phyloP scores from a whole-genome alignment of 2,888 invertebrate species.

The Papilio elwesi region DNA sequence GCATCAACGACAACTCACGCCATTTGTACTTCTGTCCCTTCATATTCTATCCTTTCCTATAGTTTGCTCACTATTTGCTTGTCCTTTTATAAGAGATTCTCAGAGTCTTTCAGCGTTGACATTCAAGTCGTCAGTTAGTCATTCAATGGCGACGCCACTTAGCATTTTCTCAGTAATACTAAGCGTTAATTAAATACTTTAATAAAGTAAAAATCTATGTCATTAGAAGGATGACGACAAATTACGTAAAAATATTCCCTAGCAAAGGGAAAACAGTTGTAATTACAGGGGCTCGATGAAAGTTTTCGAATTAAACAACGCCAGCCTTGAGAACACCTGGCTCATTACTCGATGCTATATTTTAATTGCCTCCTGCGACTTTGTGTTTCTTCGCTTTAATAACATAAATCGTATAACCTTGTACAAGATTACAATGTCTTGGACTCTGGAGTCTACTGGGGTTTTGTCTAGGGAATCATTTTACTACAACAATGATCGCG shows the following conservation, averaged over 20 bases:
- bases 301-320: constrained; percentile 38
- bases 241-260: constrained; percentile 27
- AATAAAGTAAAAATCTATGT: constrained; percentile 25
- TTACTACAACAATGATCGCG: neutral
- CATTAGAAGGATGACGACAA: constrained; percentile 26
- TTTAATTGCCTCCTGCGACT: constrained; percentile 23
- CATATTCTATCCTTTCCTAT: no score
- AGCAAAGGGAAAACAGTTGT: constrained; percentile 22
- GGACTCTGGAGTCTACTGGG: neutral
- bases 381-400: constrained; percentile 1
- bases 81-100: no score
- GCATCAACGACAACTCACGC: no score
- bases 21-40: no score
- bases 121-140: no score
- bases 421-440: neutral
- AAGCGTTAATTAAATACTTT: neutral
- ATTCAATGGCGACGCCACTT: no score
- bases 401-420: neutral
- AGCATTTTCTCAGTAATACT: neutral
- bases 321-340: constrained; percentile 29
- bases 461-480: constrained; percentile 2
- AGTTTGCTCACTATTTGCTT: no score
- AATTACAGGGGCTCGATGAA: constrained; percentile 35
- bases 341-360: constrained; percentile 30
- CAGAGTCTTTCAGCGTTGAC: no score